Base-by-base conservation (phyloP, 2,113 vertebrate species). In the Alethe diademata region DNA sequence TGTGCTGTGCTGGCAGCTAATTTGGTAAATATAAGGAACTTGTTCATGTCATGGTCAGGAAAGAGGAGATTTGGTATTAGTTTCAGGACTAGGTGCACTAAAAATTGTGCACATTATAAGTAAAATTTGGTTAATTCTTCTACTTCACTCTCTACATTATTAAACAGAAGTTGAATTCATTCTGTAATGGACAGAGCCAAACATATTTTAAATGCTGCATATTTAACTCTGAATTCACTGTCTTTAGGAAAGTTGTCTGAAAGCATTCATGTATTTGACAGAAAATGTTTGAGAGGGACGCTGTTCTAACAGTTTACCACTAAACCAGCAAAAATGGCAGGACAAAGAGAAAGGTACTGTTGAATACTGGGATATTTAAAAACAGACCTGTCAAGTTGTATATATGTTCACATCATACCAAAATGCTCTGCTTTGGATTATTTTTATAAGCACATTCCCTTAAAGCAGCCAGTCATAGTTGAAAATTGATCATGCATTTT, bases 401-500 rank as follows among this genome's bases (percentile, higher is more conserved):
- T 86, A 58, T 75, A 35, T 84, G 81, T 88, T 91, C 80, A 83
- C 40, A 83, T 93, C 76, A 86, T 58, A 83, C 61, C 56, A 72
- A 94, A 94, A 95, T 81, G 31, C 28, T 93, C 88, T 96, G 78
- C 67, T 95, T 93, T 92, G 74, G 78, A 67, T 95, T 97, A 84
- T 92, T 96, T 96, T 94, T 84, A 17, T 81, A 96, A 93, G 76
- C 67, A 66, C 26, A 58, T 95, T 94, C 56, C 57, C 73, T 82
- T 76, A 88, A 93, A 93, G 50, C 53, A 93, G 51, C 65, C 36
- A 78, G 51, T 92, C 70, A 18, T 40, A 48, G 66, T 51, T 88
- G 88, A 94, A 91, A 94, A 86, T 16, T 31, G 70, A 71, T 60
- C 12, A 4, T 71, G 70, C 28, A 20, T 93, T 93, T 94, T 78